Conservation (phyloP, 2,888 invertebrate species). For the Gortyna flavago region DNA sequence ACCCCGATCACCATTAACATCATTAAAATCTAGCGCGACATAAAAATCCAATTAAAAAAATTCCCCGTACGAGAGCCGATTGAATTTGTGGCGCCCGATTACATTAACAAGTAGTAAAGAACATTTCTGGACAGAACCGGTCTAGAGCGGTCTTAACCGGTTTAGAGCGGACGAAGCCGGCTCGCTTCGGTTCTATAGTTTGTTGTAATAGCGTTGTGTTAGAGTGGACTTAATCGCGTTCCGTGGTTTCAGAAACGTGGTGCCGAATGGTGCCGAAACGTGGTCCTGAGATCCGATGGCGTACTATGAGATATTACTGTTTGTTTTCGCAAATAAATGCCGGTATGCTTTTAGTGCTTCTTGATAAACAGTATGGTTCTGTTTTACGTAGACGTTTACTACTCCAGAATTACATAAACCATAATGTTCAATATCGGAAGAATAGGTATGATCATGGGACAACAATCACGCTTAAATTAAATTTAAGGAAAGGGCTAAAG, state of each 20-base stretch:
- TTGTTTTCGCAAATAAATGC: slow-evolving; percentile 37
- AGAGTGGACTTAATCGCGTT: slow-evolving; percentile 79
- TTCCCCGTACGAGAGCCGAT: slow-evolving; percentile 68
- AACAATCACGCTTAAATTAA: not conserved
- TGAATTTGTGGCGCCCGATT: slow-evolving; percentile 84
- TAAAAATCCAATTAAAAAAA: slow-evolving; percentile 62
- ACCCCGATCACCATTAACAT: slow-evolving; percentile 58
- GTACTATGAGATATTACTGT: slow-evolving; percentile 43
- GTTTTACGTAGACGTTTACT: not conserved
- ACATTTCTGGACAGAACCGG: slow-evolving; percentile 70
- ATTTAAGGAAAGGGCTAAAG: not conserved
- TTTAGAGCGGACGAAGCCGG: slow-evolving; percentile 77
- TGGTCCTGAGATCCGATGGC: slow-evolving; percentile 65
- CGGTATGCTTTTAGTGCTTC: slow-evolving; percentile 18
- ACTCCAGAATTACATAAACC: not conserved
- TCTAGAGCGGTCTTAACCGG: slow-evolving; percentile 83
- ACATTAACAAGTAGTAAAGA: slow-evolving; percentile 85
- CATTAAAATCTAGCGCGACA: slow-evolving; percentile 55
- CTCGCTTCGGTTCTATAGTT: slow-evolving; percentile 72
- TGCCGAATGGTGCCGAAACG: slow-evolving; percentile 73
- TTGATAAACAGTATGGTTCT: slow-evolving; percentile 1
- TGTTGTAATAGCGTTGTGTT: slow-evolving; percentile 76
- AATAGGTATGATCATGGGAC: not conserved
- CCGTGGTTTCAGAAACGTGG: slow-evolving; percentile 77
- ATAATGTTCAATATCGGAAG: not conserved